These are phyloP conservation scores for Turdus rufiventris DNA, from an alignment of 2,113 vertebrate species.

Conservation along the genomic window DNA sequence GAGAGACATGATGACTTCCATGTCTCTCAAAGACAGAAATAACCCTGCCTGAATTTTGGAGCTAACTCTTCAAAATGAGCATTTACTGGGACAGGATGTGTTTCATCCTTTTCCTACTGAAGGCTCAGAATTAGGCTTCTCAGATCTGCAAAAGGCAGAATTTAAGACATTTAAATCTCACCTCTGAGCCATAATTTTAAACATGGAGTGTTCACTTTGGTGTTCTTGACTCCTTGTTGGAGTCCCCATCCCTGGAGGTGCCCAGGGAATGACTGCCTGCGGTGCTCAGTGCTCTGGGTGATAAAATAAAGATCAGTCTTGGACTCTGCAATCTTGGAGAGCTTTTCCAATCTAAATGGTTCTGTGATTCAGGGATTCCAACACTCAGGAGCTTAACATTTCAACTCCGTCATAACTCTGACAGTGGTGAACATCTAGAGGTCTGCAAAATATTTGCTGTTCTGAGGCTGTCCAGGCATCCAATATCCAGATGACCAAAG, in stretches of 20 bases:
- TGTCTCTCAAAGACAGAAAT: neutral
- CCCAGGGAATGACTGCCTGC: neutral
- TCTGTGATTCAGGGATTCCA: neutral
- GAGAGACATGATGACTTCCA: neutral
- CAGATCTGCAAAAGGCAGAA: neutral
- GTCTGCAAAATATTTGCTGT: neutral
- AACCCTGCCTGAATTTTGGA: neutral
- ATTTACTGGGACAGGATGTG: fast-evolving
- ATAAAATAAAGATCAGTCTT: neutral
- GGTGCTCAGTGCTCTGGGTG: neutral
- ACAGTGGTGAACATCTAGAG: neutral
- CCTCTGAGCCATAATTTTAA: fast-evolving
- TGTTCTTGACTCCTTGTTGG: neutral
- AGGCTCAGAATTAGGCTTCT: neutral
- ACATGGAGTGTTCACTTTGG: neutral
- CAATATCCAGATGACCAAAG: neutral
- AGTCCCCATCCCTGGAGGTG: neutral
- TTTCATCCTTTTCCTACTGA: neutral
- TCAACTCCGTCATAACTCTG: neutral
- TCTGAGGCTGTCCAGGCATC: neutral
- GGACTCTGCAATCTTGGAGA: neutral
- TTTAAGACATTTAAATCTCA: neutral
- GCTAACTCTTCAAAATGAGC: neutral
- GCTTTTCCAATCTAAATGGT: neutral
- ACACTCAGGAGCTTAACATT: fast-evolving